Percentiles rank a stretch among this genome's conserved stretches.
phyloP scores from a whole-genome alignment of 2,113 vertebrate species.

The Cyphomyrus discorhynchus region DNA sequence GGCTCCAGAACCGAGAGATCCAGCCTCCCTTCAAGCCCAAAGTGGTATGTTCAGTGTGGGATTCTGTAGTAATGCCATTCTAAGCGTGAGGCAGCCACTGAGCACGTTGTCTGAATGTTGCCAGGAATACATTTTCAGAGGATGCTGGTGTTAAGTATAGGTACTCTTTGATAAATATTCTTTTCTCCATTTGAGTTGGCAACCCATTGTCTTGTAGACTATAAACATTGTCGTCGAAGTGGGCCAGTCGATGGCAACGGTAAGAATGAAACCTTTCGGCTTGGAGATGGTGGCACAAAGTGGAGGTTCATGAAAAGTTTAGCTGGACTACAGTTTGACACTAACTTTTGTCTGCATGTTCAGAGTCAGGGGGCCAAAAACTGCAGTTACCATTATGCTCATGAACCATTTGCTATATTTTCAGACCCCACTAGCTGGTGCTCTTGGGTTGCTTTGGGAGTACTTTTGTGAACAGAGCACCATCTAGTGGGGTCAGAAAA shows the following conservation, averaged over 20 bases:
- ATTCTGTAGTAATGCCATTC: background rate
- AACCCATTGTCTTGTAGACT: background rate
- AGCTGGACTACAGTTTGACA: background rate
- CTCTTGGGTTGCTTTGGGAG: background rate
- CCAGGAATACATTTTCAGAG: background rate
- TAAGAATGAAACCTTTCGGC: background rate
- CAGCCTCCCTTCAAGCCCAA: slow-evolving; percentile 97
- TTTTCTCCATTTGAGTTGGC: background rate
- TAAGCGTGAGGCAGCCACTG: background rate
- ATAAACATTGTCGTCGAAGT: background rate
- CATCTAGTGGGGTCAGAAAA: background rate
- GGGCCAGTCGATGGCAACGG: background rate
- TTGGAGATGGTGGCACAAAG: background rate
- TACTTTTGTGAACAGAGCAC: background rate
- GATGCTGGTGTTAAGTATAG: background rate
- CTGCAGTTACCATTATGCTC: background rate
- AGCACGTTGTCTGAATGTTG: background rate
- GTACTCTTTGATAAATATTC: background rate
- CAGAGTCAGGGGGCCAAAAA: background rate
- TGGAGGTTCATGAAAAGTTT: background rate
- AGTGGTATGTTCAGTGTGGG: slow-evolving; percentile 75
- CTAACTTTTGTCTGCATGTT: background rate
- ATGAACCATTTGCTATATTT: background rate
- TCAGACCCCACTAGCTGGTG: background rate
- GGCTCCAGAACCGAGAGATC: slow-evolving; percentile 84